phyloP scores from a whole-genome alignment of 2,888 invertebrate species.

The Danaus chrysippus region DNA sequence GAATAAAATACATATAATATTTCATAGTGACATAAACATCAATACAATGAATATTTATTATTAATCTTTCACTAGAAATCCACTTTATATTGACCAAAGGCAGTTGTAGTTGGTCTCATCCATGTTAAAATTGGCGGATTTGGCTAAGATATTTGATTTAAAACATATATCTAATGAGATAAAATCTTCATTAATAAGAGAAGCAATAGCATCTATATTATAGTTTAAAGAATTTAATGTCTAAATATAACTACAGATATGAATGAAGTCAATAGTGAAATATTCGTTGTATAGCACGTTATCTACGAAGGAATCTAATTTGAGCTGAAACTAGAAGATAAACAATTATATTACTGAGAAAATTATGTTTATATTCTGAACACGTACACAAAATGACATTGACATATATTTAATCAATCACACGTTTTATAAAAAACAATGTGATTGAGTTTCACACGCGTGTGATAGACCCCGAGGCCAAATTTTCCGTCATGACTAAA shows the following conservation, averaged over 20 bases:
- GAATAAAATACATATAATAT: slow-evolving; percentile 20
- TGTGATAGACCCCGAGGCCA: slow-evolving; percentile 21
- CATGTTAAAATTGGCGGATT: background rate
- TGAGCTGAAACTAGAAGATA: slow-evolving; percentile 48
- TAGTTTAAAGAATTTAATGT: slow-evolving; percentile 40
- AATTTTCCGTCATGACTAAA: slow-evolving; percentile 31
- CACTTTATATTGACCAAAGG: background rate
- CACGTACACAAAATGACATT: slow-evolving; percentile 51
- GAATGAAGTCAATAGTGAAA: slow-evolving; percentile 60
- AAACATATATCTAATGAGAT: slow-evolving; percentile 9
- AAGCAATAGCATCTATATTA: slow-evolving; percentile 8
- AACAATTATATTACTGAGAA: slow-evolving; percentile 55
- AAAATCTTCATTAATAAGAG: slow-evolving; percentile 13
- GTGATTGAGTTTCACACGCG: slow-evolving; percentile 10
- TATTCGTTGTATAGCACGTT: slow-evolving; percentile 55
- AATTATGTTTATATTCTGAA: slow-evolving; percentile 56
- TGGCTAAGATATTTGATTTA: background rate
- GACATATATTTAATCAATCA: slow-evolving; percentile 21
- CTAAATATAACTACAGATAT: slow-evolving; percentile 74
- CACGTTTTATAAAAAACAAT: slow-evolving; percentile 11
- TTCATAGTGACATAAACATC: slow-evolving; percentile 12
- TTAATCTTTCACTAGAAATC: background rate
- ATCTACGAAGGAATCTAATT: slow-evolving; percentile 54
- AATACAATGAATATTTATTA: background rate
- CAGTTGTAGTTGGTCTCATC: background rate